Evolutionary conservation across 2,888 invertebrate species (phyloP), one percentile per base, ranked within the genome.

Genomic region (Craniophora ligustri): DNA sequence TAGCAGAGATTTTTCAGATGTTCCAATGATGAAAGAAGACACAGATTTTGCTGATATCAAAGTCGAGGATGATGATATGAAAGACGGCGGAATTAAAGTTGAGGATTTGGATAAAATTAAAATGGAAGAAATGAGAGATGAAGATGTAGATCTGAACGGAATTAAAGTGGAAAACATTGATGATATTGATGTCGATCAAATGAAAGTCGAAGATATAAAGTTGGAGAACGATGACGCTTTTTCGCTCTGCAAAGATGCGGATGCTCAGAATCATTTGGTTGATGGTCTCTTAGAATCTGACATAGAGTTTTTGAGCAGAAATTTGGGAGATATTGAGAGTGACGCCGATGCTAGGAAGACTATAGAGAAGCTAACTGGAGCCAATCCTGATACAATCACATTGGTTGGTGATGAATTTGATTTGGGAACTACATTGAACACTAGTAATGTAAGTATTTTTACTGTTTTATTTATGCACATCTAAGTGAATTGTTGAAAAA

Each of bases 321-420:
- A 94, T 64, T 77, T 94, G 67, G 92, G 91, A 1, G 91, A 93
- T 66, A 93, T 93, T 53, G 94, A 93, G 55, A 93, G 92, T 76
- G 94, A 94, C 50, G 91, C 93, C 1, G 94, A 94, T 61, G 93
- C 93, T 0, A 87, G 94, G 35, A 93, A 94, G 71, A 91, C 93
- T n/a, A 93, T 94, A 51, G 93, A 93, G 68, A 93, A 92, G 50
- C 68, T 94, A 51, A 93, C 94, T 0, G 94, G 92, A 6, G 91
- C 91, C 3, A 91, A 92, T 77, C 87, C 92, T 3, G 93, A 93
- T 54, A 90, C 91, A 0, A 86, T 93, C 7, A 91, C 91, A 4
- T 81, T 94, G 59, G 91, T 92, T 48, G 91, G 92, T 0, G 93
- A 93, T 56, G 93, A 93, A 76, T 93, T 93, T 59, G 93, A 93